phyloP scores from a whole-genome alignment of 1,140 invertebrate species.

The Galleria mellonella region DNA sequence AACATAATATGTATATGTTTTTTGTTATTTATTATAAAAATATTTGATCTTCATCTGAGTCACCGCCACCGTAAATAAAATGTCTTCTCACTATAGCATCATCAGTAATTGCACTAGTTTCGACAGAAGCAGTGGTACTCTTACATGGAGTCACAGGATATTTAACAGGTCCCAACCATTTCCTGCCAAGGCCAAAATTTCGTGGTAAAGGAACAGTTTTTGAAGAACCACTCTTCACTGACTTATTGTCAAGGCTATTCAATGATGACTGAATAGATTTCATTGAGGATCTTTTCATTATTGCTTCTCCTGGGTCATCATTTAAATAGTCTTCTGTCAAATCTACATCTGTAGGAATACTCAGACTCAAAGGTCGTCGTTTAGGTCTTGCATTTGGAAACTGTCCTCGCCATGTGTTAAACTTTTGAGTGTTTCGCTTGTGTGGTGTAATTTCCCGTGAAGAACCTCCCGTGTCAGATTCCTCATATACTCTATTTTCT shows the following conservation, averaged over 20 bases:
- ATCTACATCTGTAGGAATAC: constrained; percentile 56
- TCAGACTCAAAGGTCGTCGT: constrained; percentile 63
- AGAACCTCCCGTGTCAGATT: constrained; percentile 39
- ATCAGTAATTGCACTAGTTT: constrained; percentile 36
- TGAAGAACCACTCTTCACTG: constrained; percentile 37
- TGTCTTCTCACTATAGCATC: constrained; percentile 48
- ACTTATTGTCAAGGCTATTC: constrained; percentile 48
- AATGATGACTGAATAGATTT: constrained; percentile 59
- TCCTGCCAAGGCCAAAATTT: constrained; percentile 72
- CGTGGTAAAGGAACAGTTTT: constrained; percentile 70
- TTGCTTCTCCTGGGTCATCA: constrained; percentile 17
- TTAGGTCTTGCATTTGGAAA: constrained; percentile 29
- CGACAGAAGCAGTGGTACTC: constrained; percentile 28
- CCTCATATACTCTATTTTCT: constrained; percentile 53
- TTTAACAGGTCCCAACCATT: constrained; percentile 75
- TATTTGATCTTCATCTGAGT: constrained; percentile 73
- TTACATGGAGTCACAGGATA: constrained; percentile 78
- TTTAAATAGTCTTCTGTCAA: constrained; percentile 54
- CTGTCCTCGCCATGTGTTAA: constrained; percentile 52
- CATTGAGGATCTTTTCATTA: constrained; percentile 45
- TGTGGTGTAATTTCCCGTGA: constrained; percentile 60
- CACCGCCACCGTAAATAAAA: constrained; percentile 66
- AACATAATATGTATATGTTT: constrained; percentile 14
- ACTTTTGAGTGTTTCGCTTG: constrained; percentile 44
- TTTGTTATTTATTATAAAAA: constrained; percentile 52